Evolutionary conservation across 2,888 invertebrate species (phyloP).

Genomic region (Harmothoe impar): DNA sequence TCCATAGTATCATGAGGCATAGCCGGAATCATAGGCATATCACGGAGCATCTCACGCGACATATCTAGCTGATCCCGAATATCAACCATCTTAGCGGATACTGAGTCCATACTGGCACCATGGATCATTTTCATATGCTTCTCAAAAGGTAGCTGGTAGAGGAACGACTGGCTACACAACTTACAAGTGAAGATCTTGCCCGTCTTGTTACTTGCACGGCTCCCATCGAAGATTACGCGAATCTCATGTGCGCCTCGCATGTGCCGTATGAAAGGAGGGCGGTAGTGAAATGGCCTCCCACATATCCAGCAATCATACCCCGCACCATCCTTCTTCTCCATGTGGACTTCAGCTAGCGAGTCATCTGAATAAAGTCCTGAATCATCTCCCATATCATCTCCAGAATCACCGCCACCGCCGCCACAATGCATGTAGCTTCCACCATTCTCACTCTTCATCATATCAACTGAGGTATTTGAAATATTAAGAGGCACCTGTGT

Average conservation of each 20-base stretch:
- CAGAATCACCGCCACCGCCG: background rate
- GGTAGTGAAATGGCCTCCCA: slow-evolving; percentile 40
- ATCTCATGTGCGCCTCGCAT: slow-evolving; percentile 54
- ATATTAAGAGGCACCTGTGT: slow-evolving; percentile 8
- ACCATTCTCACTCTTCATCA: slow-evolving; percentile 43
- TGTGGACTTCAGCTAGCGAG: slow-evolving; percentile 48
- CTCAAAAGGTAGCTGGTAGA: slow-evolving; percentile 56
- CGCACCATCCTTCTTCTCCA: slow-evolving; percentile 54
- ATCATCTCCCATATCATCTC: slow-evolving; percentile 21
- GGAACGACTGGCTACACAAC: slow-evolving; percentile 51
- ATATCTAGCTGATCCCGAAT: slow-evolving; percentile 27
- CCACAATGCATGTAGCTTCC: background rate
- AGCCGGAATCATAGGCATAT: background rate
- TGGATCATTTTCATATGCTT: slow-evolving; percentile 54
- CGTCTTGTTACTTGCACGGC: slow-evolving; percentile 40
- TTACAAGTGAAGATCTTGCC: slow-evolving; percentile 55
- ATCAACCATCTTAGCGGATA: slow-evolving; percentile 14
- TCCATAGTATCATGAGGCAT: background rate
- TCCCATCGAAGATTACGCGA: slow-evolving; percentile 48
- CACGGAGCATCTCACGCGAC: no score
- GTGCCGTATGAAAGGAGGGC: slow-evolving; percentile 37
- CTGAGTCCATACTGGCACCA: slow-evolving; percentile 51
- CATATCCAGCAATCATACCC: slow-evolving; percentile 58
- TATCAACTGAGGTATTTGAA: slow-evolving; percentile 54
- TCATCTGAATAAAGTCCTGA: slow-evolving; percentile 9